Percentiles rank a stretch among this genome's conserved stretches.
Conservation (phyloP, 2,888 invertebrate species). For the Orthonevra nobilis region DNA sequence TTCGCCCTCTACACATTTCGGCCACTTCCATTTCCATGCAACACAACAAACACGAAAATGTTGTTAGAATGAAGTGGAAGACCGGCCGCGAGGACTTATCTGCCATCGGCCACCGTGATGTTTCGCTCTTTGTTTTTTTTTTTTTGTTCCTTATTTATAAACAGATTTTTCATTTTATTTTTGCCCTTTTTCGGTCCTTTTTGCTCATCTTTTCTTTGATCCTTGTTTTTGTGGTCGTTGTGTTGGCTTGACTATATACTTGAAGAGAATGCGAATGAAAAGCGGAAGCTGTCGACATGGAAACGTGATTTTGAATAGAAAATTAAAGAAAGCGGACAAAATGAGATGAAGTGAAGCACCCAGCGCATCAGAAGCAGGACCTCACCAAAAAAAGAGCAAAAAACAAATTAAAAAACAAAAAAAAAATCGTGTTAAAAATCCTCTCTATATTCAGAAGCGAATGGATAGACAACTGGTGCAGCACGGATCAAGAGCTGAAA, state of each 20-base stretch:
- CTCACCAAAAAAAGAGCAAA: too few relatives aligned
- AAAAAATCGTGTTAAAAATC: constrained; percentile 49
- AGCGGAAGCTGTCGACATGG: constrained; percentile 69
- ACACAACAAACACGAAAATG: constrained; percentile 39
- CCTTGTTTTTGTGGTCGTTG: constrained; percentile 49
- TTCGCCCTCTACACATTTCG: constrained; percentile 21
- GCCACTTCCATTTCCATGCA: constrained; percentile 36
- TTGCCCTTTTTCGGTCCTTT: constrained; percentile 9
- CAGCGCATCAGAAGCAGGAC: background rate
- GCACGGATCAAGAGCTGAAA: constrained; percentile 43
- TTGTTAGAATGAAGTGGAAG: constrained; percentile 26
- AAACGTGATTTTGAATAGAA: constrained; percentile 70
- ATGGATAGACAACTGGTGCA: constrained; percentile 39
- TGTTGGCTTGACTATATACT: constrained; percentile 49
- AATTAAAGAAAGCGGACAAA: constrained; percentile 66
- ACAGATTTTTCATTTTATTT: constrained; percentile 33
- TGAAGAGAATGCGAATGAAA: constrained; percentile 61
- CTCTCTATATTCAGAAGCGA: constrained; percentile 57
- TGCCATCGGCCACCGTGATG: constrained; percentile 39
- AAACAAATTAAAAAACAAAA: constrained; percentile 15
- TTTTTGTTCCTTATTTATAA: constrained; percentile 55
- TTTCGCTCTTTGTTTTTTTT: constrained; percentile 39
- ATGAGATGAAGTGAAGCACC: constrained; percentile 44
- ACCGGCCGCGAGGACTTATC: constrained; percentile 49
- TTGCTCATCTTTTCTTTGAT: constrained; percentile 43